Evolutionary conservation across 2,888 invertebrate genomes (phyloP).

Genomic region (Blera fallax): DNA sequence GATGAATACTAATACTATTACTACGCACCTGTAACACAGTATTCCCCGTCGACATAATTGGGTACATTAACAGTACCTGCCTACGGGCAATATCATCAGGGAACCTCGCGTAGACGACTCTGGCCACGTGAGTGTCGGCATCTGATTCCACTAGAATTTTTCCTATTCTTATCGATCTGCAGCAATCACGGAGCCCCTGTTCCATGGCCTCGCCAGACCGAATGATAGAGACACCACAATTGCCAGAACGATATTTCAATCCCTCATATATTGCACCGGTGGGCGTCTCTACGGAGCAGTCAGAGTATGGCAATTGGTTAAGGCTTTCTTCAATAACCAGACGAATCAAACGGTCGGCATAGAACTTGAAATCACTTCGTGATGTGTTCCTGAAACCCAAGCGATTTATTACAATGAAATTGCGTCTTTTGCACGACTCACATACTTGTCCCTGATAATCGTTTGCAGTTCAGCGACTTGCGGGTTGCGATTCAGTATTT

Average conservation of each 20-base stretch:
- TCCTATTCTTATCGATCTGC: slow-evolving; percentile 98
- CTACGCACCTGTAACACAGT: slow-evolving; percentile 89
- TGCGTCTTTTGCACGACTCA: slow-evolving; percentile 24
- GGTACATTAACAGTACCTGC: slow-evolving; percentile 97
- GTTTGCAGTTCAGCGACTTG: slow-evolving; percentile 88
- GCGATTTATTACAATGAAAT: not conserved
- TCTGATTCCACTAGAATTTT: slow-evolving; percentile 99
- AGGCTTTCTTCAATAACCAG: slow-evolving; percentile 98
- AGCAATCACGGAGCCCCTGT: slow-evolving; percentile 96
- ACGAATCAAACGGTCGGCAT: slow-evolving; percentile 97
- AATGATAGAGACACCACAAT: slow-evolving; percentile 99
- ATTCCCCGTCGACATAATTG: slow-evolving; percentile 99
- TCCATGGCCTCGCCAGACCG: slow-evolving; percentile 98
- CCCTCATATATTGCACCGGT: slow-evolving; percentile 94
- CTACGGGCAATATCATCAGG: slow-evolving; percentile 96
- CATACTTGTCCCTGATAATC: slow-evolving; percentile 93
- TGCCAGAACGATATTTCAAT: slow-evolving; percentile 96
- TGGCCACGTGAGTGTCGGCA: slow-evolving; percentile 97
- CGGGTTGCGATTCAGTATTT: slow-evolving; percentile 79
- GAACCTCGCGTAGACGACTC: slow-evolving; percentile 98
- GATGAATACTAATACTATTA: not conserved
- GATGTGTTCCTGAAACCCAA: slow-evolving; percentile 89
- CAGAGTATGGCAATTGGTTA: slow-evolving; percentile 95
- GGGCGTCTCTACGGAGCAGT: slow-evolving; percentile 95
- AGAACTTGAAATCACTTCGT: slow-evolving; percentile 98